A percentile compares a stretch with the other conserved stretches of the same genome.
Conservation (phyloP, 2,888 invertebrate species). For the Cordylochernes scorpioides region DNA sequence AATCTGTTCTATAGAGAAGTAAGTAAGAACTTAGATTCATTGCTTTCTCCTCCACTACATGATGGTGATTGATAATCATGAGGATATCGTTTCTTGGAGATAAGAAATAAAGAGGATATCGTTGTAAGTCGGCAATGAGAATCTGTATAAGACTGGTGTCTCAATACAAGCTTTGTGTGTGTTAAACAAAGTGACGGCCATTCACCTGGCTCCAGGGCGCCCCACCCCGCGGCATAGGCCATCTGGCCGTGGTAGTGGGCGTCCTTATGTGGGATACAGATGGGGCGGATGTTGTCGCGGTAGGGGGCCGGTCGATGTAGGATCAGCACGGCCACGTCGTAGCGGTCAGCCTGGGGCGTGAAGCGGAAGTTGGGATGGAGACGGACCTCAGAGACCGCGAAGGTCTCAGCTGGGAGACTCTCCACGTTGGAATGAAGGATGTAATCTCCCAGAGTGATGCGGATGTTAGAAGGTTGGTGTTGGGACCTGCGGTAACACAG, state of each 20-base stretch:
- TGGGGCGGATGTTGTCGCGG: constrained; percentile 42
- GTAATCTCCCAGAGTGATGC: constrained; percentile 71
- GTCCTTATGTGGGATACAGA: constrained; percentile 65
- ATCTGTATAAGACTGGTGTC: no score
- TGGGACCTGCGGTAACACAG: constrained; percentile 15
- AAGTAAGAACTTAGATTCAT: no score
- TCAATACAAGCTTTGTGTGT: no score
- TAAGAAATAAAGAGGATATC: no score
- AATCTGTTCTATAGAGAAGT: no score
- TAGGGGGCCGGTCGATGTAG: constrained; percentile 57
- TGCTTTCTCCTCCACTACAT: no score
- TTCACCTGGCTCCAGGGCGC: constrained; percentile 40
- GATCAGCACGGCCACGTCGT: constrained; percentile 57
- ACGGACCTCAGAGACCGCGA: constrained; percentile 64
- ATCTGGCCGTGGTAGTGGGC: constrained; percentile 67
- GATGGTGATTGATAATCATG: no score
- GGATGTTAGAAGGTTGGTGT: constrained; percentile 45
- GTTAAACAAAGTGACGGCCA: constrained; percentile 8
- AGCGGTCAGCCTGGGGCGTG: constrained; percentile 55
- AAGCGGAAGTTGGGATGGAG: constrained; percentile 76
- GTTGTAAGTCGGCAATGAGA: no score
- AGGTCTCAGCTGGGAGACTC: constrained; percentile 65
- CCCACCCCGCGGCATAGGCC: constrained; percentile 82
- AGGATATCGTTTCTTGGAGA: no score
- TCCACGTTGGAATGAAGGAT: constrained; percentile 78